phyloP scores from a whole-genome alignment of 2,113 vertebrate genomes.

The Capreolus pygargus region DNA sequence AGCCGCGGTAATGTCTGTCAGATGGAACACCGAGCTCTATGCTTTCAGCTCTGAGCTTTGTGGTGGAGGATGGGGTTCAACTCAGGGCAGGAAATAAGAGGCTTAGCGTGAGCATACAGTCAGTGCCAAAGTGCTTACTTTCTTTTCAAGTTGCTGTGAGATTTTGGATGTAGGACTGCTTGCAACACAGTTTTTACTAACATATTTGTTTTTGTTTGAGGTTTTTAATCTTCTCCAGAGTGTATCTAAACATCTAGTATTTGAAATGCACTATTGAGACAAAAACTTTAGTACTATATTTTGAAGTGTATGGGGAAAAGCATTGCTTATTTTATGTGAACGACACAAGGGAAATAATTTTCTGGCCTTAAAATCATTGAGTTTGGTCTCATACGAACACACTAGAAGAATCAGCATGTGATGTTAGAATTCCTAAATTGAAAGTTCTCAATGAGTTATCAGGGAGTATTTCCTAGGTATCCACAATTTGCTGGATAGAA shows the following conservation, averaged over 20 bases:
- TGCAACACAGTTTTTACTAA: neutral
- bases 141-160: neutral
- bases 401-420: neutral
- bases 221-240: neutral
- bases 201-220: neutral
- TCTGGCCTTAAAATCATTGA: neutral
- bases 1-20: neutral
- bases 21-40: neutral
- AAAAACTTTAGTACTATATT: neutral
- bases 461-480: neutral
- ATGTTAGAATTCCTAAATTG: neutral
- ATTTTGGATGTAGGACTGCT: neutral
- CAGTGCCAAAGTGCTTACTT: slow-evolving; percentile 29
- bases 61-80: neutral
- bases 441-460: neutral
- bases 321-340: neutral
- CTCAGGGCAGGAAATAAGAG: slow-evolving; percentile 5
- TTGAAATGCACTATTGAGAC: neutral
- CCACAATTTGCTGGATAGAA: neutral
- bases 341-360: neutral
- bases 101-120: neutral
- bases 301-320: neutral
- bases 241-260: neutral
- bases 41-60: slow-evolving; percentile 10
- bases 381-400: neutral